A percentile compares a stretch with the other conserved stretches of the same genome.
Evolutionary conservation across 1,140 invertebrate species (phyloP).

Genomic region (Homalodisca vitripennis): DNA sequence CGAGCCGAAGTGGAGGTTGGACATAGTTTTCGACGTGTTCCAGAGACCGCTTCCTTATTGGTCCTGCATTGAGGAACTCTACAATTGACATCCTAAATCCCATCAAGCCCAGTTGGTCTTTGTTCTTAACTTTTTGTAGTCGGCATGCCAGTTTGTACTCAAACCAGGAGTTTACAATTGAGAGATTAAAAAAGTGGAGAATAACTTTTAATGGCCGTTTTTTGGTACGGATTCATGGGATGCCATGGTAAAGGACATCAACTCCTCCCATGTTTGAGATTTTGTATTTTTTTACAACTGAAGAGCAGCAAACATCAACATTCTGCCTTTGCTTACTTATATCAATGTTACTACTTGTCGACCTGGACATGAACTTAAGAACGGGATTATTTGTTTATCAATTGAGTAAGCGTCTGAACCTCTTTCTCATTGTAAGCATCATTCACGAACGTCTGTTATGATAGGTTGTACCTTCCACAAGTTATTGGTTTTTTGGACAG

Average conservation of each 20-base stretch:
- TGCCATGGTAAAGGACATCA: conserved; percentile 42
- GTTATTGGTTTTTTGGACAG: conserved; percentile 14
- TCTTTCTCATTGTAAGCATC: conserved; percentile 22
- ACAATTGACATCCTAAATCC: not conserved
- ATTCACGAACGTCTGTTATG: not conserved
- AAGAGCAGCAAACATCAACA: not conserved
- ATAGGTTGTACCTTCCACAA: conserved; percentile 31
- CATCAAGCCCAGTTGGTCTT: not conserved
- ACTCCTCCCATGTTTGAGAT: conserved; percentile 44
- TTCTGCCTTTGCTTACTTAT: not conserved
- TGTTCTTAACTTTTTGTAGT: not conserved
- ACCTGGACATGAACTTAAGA: conserved; percentile 36
- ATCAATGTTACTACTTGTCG: conserved; percentile 34
- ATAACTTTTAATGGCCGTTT: conserved; percentile 44
- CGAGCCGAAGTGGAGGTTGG: not conserved
- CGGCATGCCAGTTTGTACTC: not conserved
- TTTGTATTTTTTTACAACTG: not conserved
- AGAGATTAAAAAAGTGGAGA: conserved; percentile 35
- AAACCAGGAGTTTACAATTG: conserved; percentile 11
- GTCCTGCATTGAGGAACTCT: not conserved
- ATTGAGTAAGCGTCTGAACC: conserved; percentile 32
- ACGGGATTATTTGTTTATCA: conserved; percentile 43
- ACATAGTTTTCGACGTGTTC: not conserved
- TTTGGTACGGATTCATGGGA: conserved; percentile 41
- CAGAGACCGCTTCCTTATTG: not conserved